Base-by-base conservation (phyloP, 2,888 invertebrate genomes). In the Chymomyza procnemis region DNA sequence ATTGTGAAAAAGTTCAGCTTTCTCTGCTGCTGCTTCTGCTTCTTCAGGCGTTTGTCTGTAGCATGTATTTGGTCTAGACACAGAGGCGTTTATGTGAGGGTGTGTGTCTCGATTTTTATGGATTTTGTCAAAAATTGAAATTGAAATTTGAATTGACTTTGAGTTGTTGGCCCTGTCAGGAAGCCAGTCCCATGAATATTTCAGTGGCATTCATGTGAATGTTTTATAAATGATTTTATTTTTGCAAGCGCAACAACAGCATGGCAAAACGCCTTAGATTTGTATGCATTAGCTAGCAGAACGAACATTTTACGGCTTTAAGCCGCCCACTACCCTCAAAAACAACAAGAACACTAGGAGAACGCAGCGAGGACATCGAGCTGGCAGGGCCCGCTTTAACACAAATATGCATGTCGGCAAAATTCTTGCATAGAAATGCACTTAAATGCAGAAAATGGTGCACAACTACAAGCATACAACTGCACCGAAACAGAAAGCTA, bases 361-460 rank as follows among this genome's bases (percentile, higher is more conserved):
- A 59, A 22, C n/a, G 14, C 21, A 19, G 26, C 63, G 52, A 63
- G 71, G 71, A 80, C 26, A 26, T 26, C 6, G 6, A 26, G 26
- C 26, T 83, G 79, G 82, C 18, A 54, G 54, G 21, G 16, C 3
- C 48, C 16, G 54, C 84, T 83, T 86, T 76, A 83, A 80, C 81
- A 84, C 87, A 82, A 82, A 82, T 86, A 82, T 84, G 82, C 81
- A 82, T 86, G 18, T 87, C 84, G 72, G 87, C 72, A 76, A 69
- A 71, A 87, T 87, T 85, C 82, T 81, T 82, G 82, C 82, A 82
- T 82, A 82, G 82, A 87, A 82, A 82, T 82, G 82, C 82, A 82
- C 87, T 82, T 82, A 82, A 82, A 81, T 85, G 82, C 87, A 87
- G 87, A 87, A 82, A 84, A 85, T 86, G 70, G 87, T n/a, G n/a